Base-by-base conservation (phyloP, 1,140 invertebrate species). In the Halyomorpha halys region DNA sequence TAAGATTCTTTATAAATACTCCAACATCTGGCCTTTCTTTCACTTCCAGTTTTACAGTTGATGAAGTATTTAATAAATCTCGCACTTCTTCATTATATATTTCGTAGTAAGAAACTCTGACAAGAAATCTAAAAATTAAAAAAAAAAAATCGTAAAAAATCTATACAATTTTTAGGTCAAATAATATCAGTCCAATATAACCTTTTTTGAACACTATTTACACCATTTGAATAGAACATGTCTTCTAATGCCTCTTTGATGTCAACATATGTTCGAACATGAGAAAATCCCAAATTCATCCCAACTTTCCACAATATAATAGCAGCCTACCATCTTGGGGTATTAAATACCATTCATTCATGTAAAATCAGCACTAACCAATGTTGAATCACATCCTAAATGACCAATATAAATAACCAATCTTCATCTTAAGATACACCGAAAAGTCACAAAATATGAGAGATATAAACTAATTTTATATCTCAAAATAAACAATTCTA, bases 31-130 rank as follows among this genome's bases (percentile, higher is more conserved):
- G 83, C 67, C 87, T 74, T 72, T 91, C 86, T 75, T 88, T 88
- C 4, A 89, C 82, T 70, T 85, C 81, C 51, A 85, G 70, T 65
- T 78, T 75, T 9, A 77, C 75, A 54, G 73, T 14, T 44, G 53
- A 76, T 65, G 81, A 78, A 11, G 60, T 18, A 71, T 83, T 80
- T 23, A 90, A 72, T 23, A 90, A 73, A 77, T 89, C 91, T 69
- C 86, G 80, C 3, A 90, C 83, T 73, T 90, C 87, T 75, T 90
- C 88, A 72, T 90, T 90, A 68, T 90, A 90, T 61, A 90, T 87
- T 75, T 90, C 87, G 67, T 91, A 75, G 75, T 90, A 85, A 44
- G 86, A 86, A 49, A 88, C 79, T 72, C 89, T 75, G 59, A 92
- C 81, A 67, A 92, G 72, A 76, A 92, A 85, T 74, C 86, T 88